A percentile compares a stretch with the other conserved stretches of the same genome.
Conservation (phyloP, 2,113 vertebrate genomes). For the Proteles cristata region DNA sequence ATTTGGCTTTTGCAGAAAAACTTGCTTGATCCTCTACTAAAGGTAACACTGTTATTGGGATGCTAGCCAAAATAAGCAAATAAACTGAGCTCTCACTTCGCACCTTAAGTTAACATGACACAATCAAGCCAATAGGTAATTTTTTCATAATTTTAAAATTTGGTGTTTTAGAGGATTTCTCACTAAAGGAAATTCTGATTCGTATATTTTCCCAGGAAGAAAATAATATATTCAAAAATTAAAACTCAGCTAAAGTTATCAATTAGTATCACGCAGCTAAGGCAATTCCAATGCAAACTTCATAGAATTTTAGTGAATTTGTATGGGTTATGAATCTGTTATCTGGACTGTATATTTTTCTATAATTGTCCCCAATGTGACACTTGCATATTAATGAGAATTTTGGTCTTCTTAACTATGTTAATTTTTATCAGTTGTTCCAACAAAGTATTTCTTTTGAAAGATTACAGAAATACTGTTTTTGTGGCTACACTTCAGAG, state of each 20-base stretch:
- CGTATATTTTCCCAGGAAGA: background rate
- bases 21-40: background rate
- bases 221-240: conserved; percentile 1
- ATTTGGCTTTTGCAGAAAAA: background rate
- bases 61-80: background rate
- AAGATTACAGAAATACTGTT: background rate
- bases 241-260: conserved; percentile 12
- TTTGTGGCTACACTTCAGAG: background rate
- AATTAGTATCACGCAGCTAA: background rate
- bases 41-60: background rate
- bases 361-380: background rate
- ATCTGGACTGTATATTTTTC: background rate
- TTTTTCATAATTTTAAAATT: background rate
- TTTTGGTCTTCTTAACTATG: background rate
- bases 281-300: background rate
- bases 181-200: background rate
- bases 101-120: background rate
- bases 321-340: background rate
- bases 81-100: background rate
- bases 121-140: background rate
- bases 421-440: conserved; percentile 33
- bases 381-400: conserved; percentile 7
- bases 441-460: background rate
- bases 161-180: background rate
- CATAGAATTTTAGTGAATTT: conserved; percentile 17